Percentiles rank a stretch among this genome's conserved stretches.
These are phyloP conservation scores for Tipula unca DNA, from an alignment of 2,888 invertebrate genomes.

Conservation along the genomic window DNA sequence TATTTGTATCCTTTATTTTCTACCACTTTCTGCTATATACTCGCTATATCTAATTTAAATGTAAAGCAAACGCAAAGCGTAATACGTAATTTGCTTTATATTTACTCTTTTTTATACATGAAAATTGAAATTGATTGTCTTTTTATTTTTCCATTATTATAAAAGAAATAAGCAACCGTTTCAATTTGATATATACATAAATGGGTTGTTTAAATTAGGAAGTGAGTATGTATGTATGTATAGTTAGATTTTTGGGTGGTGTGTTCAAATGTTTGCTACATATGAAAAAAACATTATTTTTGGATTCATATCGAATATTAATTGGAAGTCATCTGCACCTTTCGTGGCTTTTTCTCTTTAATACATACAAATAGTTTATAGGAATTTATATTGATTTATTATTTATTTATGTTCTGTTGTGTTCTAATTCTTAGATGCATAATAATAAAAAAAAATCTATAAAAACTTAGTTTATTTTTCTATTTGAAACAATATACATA, in stretches of 20 bases:
- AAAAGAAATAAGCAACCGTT: neutral
- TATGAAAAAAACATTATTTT: neutral
- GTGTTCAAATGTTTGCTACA: neutral
- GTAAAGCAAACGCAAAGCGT: neutral
- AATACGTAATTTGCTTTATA: neutral
- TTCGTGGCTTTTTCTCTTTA: neutral
- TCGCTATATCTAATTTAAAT: neutral
- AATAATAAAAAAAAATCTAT: neutral
- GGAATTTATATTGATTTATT: neutral
- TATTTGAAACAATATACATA: neutral
- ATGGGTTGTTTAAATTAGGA: neutral
- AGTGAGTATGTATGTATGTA: too few species aligned
- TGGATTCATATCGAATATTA: neutral
- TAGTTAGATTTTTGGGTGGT: neutral
- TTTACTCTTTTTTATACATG: neutral
- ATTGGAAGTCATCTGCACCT: neutral
- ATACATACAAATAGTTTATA: neutral
- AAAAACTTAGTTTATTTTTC: neutral
- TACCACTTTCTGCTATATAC: neutral
- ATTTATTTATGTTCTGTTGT: too few species aligned
- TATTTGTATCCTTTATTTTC: neutral
- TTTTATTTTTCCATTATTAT: neutral
- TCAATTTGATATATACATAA: too few species aligned
- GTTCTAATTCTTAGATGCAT: neutral
- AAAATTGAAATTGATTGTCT: neutral